Conservation (phyloP, 2,113 vertebrate genomes). For the Herpetotheres cachinnans region DNA sequence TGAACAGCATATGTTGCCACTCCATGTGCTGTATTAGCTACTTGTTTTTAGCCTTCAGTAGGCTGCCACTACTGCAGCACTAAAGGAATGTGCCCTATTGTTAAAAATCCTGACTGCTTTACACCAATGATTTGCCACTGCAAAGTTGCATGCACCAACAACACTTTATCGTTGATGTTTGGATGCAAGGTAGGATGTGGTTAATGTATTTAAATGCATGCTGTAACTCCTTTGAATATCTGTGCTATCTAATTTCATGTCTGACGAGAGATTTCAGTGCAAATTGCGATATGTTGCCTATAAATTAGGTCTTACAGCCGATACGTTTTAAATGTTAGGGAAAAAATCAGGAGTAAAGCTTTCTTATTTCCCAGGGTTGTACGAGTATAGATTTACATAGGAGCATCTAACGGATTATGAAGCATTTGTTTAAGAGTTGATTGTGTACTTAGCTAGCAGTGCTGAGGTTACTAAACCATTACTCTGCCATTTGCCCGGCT, state of each 20-base stretch:
- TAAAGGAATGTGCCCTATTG: constrained; percentile 89
- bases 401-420: not conserved
- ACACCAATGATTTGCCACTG: constrained; percentile 95
- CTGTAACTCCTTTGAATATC: constrained; percentile 43
- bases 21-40: constrained; percentile 69
- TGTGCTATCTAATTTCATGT: constrained; percentile 45
- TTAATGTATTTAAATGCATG: constrained; percentile 70
- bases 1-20: constrained; percentile 65
- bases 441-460: constrained; percentile 36
- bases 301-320: constrained; percentile 18
- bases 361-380: constrained; percentile 29
- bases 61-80: constrained; percentile 76
- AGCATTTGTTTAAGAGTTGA: constrained; percentile 30
- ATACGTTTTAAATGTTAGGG: not conserved
- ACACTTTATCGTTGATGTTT: constrained; percentile 94
- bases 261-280: constrained; percentile 44
- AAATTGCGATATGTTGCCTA: not conserved
- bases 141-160: constrained; percentile 95
- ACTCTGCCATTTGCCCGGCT: not conserved
- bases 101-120: constrained; percentile 84
- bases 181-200: constrained; percentile 92
- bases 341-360: not conserved
- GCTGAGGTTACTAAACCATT: constrained; percentile 26
- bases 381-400: not conserved
- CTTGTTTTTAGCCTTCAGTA: constrained; percentile 65